Percentiles rank a stretch among this genome's conserved stretches.
phyloP scores from a whole-genome alignment of 2,113 vertebrate genomes.

The Spilogale gracilis region DNA sequence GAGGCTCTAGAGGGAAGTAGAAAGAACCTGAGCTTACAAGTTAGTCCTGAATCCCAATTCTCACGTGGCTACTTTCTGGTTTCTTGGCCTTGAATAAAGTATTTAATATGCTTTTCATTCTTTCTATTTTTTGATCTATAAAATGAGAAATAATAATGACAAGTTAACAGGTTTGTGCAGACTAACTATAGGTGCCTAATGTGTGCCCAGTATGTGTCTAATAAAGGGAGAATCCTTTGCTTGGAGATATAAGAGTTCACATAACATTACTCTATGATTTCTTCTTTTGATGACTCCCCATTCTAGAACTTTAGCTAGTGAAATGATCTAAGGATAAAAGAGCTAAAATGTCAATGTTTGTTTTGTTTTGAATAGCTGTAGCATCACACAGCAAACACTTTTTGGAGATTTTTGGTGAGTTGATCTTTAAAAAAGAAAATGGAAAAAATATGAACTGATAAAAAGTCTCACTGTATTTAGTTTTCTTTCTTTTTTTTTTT shows the following conservation, averaged over 20 bases:
- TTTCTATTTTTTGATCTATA: conserved; percentile 24
- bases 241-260: background rate
- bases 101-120: background rate
- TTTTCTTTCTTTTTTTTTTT: too few relatives aligned
- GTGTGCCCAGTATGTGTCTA: background rate
- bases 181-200: background rate
- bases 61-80: background rate
- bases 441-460: background rate
- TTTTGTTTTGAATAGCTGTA: conserved; percentile 30
- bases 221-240: background rate
- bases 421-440: background rate
- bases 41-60: background rate
- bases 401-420: background rate
- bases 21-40: background rate
- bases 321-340: background rate
- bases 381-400: background rate
- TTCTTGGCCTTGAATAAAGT: background rate
- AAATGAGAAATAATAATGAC: background rate
- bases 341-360: background rate
- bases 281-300: background rate
- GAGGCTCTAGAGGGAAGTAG: background rate
- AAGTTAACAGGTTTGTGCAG: background rate
- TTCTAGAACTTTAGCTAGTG: background rate
- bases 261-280: background rate
- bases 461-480: background rate